Evolutionary conservation across 2,113 vertebrate genomes (phyloP).

Genomic region (Pteronura brasiliensis): DNA sequence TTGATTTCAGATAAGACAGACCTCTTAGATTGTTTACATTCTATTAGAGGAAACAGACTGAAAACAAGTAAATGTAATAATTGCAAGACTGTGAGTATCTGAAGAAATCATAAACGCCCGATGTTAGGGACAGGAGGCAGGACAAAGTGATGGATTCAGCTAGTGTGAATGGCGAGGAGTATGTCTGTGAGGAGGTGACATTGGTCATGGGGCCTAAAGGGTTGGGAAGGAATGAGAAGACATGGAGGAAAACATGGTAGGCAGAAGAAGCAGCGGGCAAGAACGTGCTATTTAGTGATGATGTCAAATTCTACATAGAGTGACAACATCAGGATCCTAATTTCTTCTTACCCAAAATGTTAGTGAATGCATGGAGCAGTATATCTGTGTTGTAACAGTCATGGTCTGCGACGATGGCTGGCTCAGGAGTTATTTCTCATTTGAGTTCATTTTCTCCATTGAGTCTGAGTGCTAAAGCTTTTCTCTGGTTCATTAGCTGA

Average conservation of each 20-base stretch:
- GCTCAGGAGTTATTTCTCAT: neutral
- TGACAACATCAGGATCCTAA: neutral
- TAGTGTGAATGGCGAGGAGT: neutral
- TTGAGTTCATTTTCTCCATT: neutral
- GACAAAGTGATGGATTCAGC: neutral
- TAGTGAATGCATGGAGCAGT: rapidly evolving
- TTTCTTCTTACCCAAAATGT: neutral
- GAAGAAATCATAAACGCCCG: neutral
- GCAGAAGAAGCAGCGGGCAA: neutral
- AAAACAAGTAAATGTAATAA: neutral
- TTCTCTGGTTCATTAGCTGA: neutral
- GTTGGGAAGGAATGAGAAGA: neutral
- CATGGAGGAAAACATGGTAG: neutral
- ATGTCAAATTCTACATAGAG: neutral
- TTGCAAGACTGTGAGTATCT: neutral
- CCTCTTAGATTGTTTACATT: neutral
- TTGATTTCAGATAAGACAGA: neutral
- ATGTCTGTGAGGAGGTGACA: neutral
- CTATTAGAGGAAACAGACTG: neutral
- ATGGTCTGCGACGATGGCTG: neutral
- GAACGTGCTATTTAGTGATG: neutral
- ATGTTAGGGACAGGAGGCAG: neutral
- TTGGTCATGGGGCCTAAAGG: neutral
- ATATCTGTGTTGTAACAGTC: neutral
- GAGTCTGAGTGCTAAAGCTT: neutral